Percentiles rank a stretch among this genome's conserved stretches.
phyloP scores from a whole-genome alignment of 1,140 invertebrate species.

The Drosophila malerkotliana region DNA sequence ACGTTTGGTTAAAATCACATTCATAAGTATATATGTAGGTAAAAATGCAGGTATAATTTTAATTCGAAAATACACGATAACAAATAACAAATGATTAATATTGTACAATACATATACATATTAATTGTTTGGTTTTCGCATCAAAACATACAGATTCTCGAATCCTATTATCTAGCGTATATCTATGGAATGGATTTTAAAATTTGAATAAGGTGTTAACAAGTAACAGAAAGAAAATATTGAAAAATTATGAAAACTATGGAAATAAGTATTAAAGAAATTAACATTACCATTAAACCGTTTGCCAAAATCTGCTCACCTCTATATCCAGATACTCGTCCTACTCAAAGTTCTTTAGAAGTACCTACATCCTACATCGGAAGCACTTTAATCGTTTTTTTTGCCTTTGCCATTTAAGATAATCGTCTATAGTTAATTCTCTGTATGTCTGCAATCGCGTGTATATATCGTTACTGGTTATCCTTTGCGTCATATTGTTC shows the following conservation, averaged over 20 bases:
- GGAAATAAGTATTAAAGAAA: not conserved
- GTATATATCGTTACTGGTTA: slow-evolving; percentile 15
- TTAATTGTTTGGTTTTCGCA: slow-evolving; percentile 30
- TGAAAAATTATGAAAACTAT: not conserved
- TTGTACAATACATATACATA: slow-evolving; percentile 60
- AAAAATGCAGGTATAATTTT: slow-evolving; percentile 69
- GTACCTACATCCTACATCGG: slow-evolving; percentile 71
- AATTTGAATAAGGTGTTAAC: not conserved
- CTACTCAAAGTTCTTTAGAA: slow-evolving; percentile 48
- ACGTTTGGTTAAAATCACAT: slow-evolving; percentile 54
- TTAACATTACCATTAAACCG: not conserved
- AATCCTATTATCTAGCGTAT: slow-evolving; percentile 31
- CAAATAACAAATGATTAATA: slow-evolving; percentile 66
- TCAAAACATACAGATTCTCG: slow-evolving; percentile 33
- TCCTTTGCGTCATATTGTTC: slow-evolving; percentile 25
- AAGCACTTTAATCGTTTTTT: slow-evolving; percentile 78
- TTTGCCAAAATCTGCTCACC: slow-evolving; percentile 24
- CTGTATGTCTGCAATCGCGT: slow-evolving; percentile 15
- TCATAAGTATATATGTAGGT: slow-evolving; percentile 38
- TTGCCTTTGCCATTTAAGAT: slow-evolving; percentile 69
- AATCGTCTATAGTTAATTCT: slow-evolving; percentile 46
- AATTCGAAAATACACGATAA: slow-evolving; percentile 77
- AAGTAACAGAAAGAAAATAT: not conserved
- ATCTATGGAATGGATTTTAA: slow-evolving; percentile 29
- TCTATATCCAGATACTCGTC: slow-evolving; percentile 26